phyloP scores from a whole-genome alignment of 2,113 vertebrate genomes.

The Xenus cinereus region DNA sequence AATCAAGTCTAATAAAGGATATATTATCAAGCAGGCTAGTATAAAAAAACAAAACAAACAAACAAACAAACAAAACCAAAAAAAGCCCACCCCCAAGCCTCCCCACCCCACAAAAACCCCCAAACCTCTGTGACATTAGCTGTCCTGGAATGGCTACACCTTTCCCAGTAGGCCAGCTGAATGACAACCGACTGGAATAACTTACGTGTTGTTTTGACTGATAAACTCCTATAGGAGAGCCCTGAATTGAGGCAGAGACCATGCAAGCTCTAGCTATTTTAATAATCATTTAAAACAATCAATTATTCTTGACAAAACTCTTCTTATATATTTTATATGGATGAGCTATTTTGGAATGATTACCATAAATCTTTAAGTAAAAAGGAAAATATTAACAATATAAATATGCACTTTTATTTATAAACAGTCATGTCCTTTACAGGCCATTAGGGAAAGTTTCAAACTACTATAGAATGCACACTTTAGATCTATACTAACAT shows the following conservation, averaged over 20 bases:
- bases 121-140: neutral
- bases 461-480: neutral
- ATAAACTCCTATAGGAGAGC: neutral
- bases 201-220: neutral
- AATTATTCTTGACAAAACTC: neutral
- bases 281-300: neutral
- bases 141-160: neutral
- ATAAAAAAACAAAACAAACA: neutral
- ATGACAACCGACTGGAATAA: neutral
- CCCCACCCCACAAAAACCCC: neutral
- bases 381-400: neutral
- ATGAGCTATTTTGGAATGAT: neutral
- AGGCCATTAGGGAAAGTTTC: neutral
- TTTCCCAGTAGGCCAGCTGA: neutral
- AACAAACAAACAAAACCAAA: no score
- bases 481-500: slow-evolving; percentile 1
- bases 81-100: no score
- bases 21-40: neutral
- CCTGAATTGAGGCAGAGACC: neutral
- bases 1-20: neutral
- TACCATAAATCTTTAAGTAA: neutral
- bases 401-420: neutral
- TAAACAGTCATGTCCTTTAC: neutral
- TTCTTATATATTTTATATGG: neutral
- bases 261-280: neutral